Evolutionary conservation across 1,140 invertebrate species (phyloP).

Genomic region (Pomacea maculata): DNA sequence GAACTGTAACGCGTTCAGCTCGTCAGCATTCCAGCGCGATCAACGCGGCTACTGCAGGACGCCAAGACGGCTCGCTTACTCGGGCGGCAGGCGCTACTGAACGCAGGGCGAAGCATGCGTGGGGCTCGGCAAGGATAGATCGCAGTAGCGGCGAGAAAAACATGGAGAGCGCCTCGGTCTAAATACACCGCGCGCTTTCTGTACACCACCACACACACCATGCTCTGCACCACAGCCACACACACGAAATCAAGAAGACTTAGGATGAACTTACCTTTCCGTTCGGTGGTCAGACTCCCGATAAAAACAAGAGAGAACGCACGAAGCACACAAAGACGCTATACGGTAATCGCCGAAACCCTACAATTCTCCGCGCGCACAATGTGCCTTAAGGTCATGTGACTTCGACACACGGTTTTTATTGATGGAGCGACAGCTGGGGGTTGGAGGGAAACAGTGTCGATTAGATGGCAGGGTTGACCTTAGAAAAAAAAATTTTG

Average conservation of each 20-base stretch:
- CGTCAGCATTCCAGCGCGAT: neutral
- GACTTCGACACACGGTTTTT: conserved; percentile 20
- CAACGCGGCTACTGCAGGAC: neutral
- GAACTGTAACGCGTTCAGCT: conserved; percentile 9
- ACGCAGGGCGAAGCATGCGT: conserved; percentile 1
- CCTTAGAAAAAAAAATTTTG: too few relatives aligned
- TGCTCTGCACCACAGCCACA: too few relatives aligned
- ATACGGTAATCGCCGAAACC: neutral
- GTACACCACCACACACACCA: too few relatives aligned
- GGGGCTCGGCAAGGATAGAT: neutral
- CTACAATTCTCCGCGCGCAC: conserved; percentile 23
- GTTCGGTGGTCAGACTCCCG: neutral
- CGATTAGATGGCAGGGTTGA: neutral
- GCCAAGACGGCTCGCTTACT: neutral
- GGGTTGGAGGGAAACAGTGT: conserved; percentile 1
- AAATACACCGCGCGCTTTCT: too few relatives aligned
- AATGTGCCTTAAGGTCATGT: conserved; percentile 22
- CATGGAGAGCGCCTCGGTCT: neutral
- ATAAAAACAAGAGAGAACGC: neutral
- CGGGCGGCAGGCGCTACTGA: neutral
- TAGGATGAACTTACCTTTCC: too few relatives aligned
- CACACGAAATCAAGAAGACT: too few relatives aligned
- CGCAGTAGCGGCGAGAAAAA: neutral
- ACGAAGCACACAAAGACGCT: conserved; percentile 20
- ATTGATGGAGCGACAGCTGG: conserved; percentile 23